Evolutionary conservation across 2,797 vertebrate species (phyloP).

Genomic region (Melanotaenia parkinsoni): DNA sequence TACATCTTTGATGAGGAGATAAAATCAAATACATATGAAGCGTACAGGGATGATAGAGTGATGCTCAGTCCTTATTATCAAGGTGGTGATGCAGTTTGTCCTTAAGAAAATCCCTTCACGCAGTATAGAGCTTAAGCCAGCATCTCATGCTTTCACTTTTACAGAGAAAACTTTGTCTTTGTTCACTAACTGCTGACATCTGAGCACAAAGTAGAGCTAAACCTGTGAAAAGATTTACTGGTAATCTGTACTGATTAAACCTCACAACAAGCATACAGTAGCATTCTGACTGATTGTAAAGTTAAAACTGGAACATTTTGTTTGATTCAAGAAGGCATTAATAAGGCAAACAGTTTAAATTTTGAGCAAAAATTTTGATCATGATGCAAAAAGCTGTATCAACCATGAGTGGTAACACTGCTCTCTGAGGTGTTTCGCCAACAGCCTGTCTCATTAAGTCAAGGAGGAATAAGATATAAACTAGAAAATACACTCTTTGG

Average conservation of each 20-base stretch:
- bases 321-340: slow-evolving; percentile 61
- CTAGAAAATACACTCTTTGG: slow-evolving; percentile 78
- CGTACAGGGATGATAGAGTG: slow-evolving; percentile 12
- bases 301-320: slow-evolving; percentile 33
- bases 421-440: slow-evolving; percentile 31
- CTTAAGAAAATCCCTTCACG: slow-evolving; percentile 31
- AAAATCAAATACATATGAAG: slow-evolving; percentile 61
- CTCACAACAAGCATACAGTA: slow-evolving; percentile 39
- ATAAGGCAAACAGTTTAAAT: slow-evolving; percentile 63
- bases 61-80: slow-evolving; percentile 43
- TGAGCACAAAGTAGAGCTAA: slow-evolving; percentile 47
- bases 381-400: slow-evolving; percentile 22
- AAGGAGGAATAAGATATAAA: slow-evolving; percentile 48
- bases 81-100: slow-evolving; percentile 36
- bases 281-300: slow-evolving; percentile 48
- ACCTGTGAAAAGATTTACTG: slow-evolving; percentile 46
- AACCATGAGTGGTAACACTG: slow-evolving; percentile 23
- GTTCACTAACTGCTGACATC: slow-evolving; percentile 85
- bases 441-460: slow-evolving; percentile 57
- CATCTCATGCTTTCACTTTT: slow-evolving; percentile 29
- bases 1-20: slow-evolving; percentile 66
- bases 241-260: slow-evolving; percentile 37
- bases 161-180: slow-evolving; percentile 84
- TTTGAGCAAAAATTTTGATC: slow-evolving; percentile 22
- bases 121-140: slow-evolving; percentile 26